A percentile compares a stretch with the other conserved stretches of the same genome.
phyloP scores from a whole-genome alignment of 1,140 invertebrate species.

The Triops longicaudatus region DNA sequence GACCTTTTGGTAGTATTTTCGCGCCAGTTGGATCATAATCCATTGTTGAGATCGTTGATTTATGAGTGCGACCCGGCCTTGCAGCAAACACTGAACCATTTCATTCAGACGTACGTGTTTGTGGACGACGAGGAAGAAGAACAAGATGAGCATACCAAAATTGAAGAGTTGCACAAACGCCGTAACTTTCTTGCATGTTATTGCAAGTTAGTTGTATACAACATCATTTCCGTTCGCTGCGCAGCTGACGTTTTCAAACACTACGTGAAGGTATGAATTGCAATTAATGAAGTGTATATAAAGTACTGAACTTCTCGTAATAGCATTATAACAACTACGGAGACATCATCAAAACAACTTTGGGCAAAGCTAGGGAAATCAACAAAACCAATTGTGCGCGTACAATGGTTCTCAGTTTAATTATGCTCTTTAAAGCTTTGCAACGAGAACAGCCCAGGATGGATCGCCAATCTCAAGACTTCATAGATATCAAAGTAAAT shows the following conservation, averaged over 20 bases:
- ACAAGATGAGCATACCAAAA: slow-evolving; percentile 80
- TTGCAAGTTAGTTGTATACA: slow-evolving; percentile 96
- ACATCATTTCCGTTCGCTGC: slow-evolving; percentile 83
- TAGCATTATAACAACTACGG: slow-evolving; percentile 97
- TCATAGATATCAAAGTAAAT: slow-evolving; percentile 70
- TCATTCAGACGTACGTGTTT: slow-evolving; percentile 91
- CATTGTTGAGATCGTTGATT: slow-evolving; percentile 56
- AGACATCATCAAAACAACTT: slow-evolving; percentile 97
- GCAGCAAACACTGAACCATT: slow-evolving; percentile 74
- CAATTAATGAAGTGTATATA: neutral
- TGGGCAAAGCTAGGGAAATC: slow-evolving; percentile 93
- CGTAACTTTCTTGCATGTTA: slow-evolving; percentile 92
- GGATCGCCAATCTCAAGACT: slow-evolving; percentile 64
- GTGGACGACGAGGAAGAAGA: slow-evolving; percentile 70
- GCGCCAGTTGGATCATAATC: slow-evolving; percentile 61
- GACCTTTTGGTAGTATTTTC: slow-evolving; percentile 93
- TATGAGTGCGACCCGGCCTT: slow-evolving; percentile 72
- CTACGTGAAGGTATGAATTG: slow-evolving; percentile 73
- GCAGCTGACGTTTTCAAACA: slow-evolving; percentile 94
- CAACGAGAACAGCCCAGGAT: slow-evolving; percentile 49
- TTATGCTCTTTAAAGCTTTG: slow-evolving; percentile 69
- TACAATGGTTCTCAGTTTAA: slow-evolving; percentile 86
- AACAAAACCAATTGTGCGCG: slow-evolving; percentile 94
- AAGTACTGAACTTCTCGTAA: slow-evolving; percentile 33
- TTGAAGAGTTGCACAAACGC: slow-evolving; percentile 91